These are phyloP conservation scores for Salvelinus alpinus DNA, from an alignment of 2,113 vertebrate genomes.

Conservation along the genomic window DNA sequence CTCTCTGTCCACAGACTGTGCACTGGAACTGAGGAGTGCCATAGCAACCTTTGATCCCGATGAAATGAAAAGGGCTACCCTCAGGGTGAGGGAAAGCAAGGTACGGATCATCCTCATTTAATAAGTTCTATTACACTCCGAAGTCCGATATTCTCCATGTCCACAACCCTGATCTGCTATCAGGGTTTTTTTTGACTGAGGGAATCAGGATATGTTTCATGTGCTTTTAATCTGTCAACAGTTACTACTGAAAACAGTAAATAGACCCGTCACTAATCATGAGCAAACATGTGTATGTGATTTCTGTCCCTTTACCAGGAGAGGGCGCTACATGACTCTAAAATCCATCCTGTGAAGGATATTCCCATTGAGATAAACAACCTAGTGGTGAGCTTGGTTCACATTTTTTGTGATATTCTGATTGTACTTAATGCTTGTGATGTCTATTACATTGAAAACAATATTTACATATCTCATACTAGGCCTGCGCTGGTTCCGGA, in stretches of 20 bases:
- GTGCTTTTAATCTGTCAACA: too few relatives aligned
- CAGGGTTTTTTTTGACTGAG: too few relatives aligned
- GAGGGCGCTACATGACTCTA: constrained; percentile 60
- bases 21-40: constrained; percentile 32
- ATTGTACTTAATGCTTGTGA: too few relatives aligned
- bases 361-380: constrained; percentile 55
- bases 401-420: too few relatives aligned
- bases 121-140: background rate
- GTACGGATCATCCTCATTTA: constrained; percentile 20
- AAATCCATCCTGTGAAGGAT: constrained; percentile 28
- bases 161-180: too few relatives aligned
- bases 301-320: constrained; percentile 56
- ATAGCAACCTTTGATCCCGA: constrained; percentile 27
- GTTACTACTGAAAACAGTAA: background rate
- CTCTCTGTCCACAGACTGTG: constrained; percentile 37
- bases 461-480: background rate
- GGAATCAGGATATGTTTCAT: too few relatives aligned
- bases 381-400: constrained; percentile 56
- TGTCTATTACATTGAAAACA: too few relatives aligned
- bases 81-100: constrained; percentile 37
- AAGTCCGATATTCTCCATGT: too few relatives aligned
- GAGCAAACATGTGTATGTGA: background rate
- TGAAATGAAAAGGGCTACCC: constrained; percentile 21
- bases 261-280: too few relatives aligned
- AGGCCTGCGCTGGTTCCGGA: constrained; percentile 20